Conservation (phyloP, 2,113 vertebrate genomes). For the Engraulis encrasicolus region DNA sequence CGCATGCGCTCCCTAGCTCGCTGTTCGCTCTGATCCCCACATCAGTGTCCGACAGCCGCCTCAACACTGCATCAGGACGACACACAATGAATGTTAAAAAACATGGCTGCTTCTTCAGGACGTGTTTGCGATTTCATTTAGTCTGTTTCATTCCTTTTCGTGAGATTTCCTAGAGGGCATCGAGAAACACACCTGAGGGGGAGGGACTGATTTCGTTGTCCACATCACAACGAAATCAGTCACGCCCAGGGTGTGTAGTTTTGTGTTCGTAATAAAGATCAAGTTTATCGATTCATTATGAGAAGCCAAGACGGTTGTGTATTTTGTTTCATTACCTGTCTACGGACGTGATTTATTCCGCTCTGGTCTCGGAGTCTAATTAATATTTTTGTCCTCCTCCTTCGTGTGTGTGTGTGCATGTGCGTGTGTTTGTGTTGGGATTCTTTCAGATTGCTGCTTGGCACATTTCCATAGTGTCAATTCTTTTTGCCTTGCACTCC, state of each 20-base stretch:
- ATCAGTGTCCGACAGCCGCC: background rate
- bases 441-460: slow-evolving; percentile 19
- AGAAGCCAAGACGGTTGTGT: background rate
- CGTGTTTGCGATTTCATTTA: background rate
- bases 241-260: background rate
- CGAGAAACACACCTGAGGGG: background rate
- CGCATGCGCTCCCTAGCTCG: no score
- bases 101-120: background rate
- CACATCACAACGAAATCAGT: background rate
- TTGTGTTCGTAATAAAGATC: background rate
- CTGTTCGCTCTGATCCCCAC: background rate
- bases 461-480: slow-evolving; percentile 28
- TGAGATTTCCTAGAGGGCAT: background rate
- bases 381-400: slow-evolving; percentile 23
- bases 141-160: background rate
- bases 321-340: background rate
- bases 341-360: slow-evolving; percentile 25
- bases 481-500: background rate
- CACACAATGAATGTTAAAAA: background rate
- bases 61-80: background rate
- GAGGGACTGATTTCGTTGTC: background rate
- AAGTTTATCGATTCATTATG: background rate
- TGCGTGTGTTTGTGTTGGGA: no score
- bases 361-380: slow-evolving; percentile 30
- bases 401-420: background rate